Conservation (phyloP, 1,140 invertebrate genomes). For the Drosophila lowei region DNA sequence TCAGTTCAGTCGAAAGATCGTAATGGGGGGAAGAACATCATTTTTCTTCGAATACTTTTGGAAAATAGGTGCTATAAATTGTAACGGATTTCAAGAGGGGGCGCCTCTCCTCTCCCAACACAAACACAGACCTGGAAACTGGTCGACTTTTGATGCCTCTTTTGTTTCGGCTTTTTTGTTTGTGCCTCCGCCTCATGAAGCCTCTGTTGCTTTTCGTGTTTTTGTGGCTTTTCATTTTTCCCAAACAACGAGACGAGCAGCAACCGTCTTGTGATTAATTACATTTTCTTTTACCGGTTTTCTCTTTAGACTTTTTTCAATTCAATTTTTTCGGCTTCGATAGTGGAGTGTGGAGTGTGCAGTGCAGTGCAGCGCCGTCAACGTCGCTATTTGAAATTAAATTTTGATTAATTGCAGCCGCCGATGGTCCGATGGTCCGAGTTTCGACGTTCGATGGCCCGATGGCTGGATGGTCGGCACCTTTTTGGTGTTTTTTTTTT, state of each 20-base stretch:
- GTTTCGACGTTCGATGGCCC: too few relatives aligned
- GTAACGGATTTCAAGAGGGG: conserved; percentile 40
- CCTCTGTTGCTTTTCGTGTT: conserved; percentile 12
- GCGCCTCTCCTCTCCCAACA: conserved; percentile 9
- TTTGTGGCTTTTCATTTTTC: conserved; percentile 33
- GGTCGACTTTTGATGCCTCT: conserved; percentile 47
- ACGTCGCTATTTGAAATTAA: conserved; percentile 74
- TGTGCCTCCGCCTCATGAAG: background rate
- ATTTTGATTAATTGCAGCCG: conserved; percentile 78
- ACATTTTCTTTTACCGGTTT: conserved; percentile 72
- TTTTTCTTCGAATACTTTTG: background rate
- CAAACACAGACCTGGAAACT: conserved; percentile 14
- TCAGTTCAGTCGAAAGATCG: too few relatives aligned
- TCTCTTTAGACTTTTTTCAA: conserved; percentile 68
- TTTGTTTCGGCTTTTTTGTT: conserved; percentile 27
- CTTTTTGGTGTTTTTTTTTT: conserved; percentile 31
- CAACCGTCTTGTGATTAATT: conserved; percentile 75
- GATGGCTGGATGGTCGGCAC: conserved; percentile 52
- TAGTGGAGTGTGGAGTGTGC: background rate
- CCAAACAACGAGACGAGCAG: conserved; percentile 19
- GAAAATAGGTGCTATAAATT: conserved; percentile 24
- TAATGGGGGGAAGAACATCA: conserved; percentile 1
- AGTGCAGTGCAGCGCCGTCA: conserved; percentile 27
- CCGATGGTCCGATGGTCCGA: background rate
- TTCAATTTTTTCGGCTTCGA: conserved; percentile 57